Conservation (phyloP, 2,797 vertebrate species). For the Linurgus olivaceus region DNA sequence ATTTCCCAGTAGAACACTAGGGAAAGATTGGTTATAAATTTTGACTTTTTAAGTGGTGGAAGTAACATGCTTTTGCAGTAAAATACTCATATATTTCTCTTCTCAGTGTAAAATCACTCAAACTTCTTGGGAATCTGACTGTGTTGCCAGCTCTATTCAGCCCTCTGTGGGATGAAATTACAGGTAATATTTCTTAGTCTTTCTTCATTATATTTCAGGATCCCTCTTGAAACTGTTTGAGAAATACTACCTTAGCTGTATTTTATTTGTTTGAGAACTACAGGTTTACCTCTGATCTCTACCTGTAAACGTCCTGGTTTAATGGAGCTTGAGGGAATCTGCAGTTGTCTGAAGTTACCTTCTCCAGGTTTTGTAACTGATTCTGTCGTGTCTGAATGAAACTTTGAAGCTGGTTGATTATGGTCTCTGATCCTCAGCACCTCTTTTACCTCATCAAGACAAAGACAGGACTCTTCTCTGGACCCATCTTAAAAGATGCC, state of each 20-base stretch:
- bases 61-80: background rate
- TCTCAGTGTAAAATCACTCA: background rate
- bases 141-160: background rate
- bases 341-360: background rate
- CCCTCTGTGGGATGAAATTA: background rate
- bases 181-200: background rate
- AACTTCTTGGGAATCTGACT: background rate
- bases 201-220: background rate
- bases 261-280: background rate
- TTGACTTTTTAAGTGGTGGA: background rate
- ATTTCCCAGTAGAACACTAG: background rate
- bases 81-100: background rate
- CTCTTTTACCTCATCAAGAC: background rate
- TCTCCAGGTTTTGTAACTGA: background rate
- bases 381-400: background rate
- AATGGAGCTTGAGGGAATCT: background rate
- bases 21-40: background rate
- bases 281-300: background rate
- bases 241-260: background rate
- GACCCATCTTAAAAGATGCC: background rate
- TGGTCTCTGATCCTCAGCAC: background rate
- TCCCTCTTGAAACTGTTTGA: background rate
- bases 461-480: background rate
- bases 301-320: background rate
- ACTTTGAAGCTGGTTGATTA: background rate